These are phyloP conservation scores for Luffia ferchaultella DNA, from an alignment of 2,888 invertebrate genomes.

Conservation along the genomic window DNA sequence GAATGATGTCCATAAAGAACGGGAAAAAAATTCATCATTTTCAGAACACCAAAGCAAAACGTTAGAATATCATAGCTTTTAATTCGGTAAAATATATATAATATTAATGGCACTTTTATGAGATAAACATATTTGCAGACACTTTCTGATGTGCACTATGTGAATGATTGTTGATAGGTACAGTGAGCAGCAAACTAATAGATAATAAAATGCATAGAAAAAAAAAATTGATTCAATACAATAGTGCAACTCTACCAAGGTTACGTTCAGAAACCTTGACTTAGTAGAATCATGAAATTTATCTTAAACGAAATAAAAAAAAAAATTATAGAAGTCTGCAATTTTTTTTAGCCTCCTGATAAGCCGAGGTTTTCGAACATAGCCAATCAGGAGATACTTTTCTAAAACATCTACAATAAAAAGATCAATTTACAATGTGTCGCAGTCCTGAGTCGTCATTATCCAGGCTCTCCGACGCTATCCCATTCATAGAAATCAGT, in stretches of 20 bases:
- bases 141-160: slow-evolving; percentile 1
- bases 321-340: not conserved
- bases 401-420: slow-evolving; percentile 40
- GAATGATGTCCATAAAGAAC: slow-evolving; percentile 3
- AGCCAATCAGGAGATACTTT: slow-evolving; percentile 28
- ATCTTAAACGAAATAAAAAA: not conserved
- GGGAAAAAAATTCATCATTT: not conserved
- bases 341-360: not conserved
- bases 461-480: slow-evolving; percentile 46
- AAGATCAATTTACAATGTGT: slow-evolving; percentile 35
- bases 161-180: not conserved
- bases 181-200: not conserved
- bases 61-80: not conserved
- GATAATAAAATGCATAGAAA: not conserved
- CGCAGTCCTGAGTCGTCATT: slow-evolving; percentile 38
- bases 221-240: slow-evolving; percentile 8
- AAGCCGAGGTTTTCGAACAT: slow-evolving; percentile 56
- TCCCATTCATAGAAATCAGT: slow-evolving; percentile 57
- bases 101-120: slow-evolving; percentile 9
- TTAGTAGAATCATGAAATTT: slow-evolving; percentile 8
- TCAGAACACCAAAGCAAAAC: not conserved
- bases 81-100: slow-evolving; percentile 11
- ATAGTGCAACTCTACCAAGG: slow-evolving; percentile 25
- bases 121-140: not conserved
- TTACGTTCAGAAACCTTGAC: slow-evolving; percentile 62